Evolutionary conservation across 1,140 invertebrate species (phyloP).

Genomic region (Sinella curviseta): DNA sequence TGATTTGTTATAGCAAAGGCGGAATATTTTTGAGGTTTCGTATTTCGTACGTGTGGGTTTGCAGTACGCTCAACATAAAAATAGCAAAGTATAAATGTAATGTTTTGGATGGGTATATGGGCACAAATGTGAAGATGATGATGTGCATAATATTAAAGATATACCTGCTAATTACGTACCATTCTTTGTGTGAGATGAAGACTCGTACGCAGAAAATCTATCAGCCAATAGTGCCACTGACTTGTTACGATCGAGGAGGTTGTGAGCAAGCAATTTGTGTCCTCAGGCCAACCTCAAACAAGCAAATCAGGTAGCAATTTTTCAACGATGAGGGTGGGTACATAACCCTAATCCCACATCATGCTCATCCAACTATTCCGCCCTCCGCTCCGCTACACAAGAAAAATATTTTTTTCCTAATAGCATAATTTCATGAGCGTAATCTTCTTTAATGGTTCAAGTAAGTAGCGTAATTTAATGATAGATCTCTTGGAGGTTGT

Average conservation of each 20-base stretch:
- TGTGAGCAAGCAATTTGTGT: constrained; percentile 21
- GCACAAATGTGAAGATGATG: too few relatives aligned
- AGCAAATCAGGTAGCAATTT: constrained; percentile 27
- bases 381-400: constrained; percentile 3
- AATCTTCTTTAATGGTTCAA: constrained; percentile 23
- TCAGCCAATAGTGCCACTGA: constrained; percentile 25
- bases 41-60: too few relatives aligned
- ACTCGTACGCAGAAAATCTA: background rate
- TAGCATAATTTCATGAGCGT: constrained; percentile 26
- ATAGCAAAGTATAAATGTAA: too few relatives aligned
- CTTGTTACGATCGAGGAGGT: constrained; percentile 11
- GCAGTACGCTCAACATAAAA: too few relatives aligned
- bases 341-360: constrained; percentile 26
- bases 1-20: too few relatives aligned
- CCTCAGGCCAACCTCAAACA: constrained; percentile 25
- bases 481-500: constrained; percentile 18
- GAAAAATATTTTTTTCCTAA: constrained; percentile 1
- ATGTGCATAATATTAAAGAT: background rate
- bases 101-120: too few relatives aligned
- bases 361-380: constrained; percentile 15
- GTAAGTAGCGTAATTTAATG: constrained; percentile 26
- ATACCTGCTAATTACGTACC: constrained; percentile 5
- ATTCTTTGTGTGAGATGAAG: constrained; percentile 4
- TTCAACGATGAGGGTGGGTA: constrained; percentile 24
- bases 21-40: too few relatives aligned